Conservation (phyloP, 2,797 vertebrate genomes). For the Brachyrhaphis roseni region DNA sequence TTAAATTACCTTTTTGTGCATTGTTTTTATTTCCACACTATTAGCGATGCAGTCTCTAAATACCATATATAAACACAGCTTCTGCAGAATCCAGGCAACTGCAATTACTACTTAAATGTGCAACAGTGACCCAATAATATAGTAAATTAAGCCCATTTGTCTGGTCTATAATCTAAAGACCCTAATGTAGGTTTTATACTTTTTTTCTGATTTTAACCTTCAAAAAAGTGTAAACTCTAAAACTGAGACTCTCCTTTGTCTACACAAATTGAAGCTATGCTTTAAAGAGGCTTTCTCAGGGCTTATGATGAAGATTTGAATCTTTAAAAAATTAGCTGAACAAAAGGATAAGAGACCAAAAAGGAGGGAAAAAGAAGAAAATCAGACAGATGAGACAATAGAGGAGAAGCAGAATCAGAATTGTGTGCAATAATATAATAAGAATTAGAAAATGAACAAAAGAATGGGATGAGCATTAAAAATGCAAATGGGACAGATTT, state of each 20-base stretch:
- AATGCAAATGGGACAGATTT: conserved; percentile 1
- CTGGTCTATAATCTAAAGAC: too few species aligned
- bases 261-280: conserved; percentile 29
- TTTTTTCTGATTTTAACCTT: too few species aligned
- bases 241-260: conserved; percentile 23
- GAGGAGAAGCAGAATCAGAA: neutral
- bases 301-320: conserved; percentile 35
- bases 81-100: too few species aligned
- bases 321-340: conserved; percentile 25
- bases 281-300: conserved; percentile 34
- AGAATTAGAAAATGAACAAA: neutral
- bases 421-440: neutral
- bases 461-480: neutral
- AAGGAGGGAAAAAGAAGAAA: conserved; percentile 5
- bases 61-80: too few species aligned
- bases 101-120: too few species aligned
- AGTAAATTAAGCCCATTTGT: too few species aligned
- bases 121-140: too few species aligned
- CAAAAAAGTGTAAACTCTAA: neutral
- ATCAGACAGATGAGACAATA: neutral
- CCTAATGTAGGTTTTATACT: too few species aligned
- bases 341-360: conserved; percentile 22
- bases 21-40: too few species aligned
- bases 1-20: too few species aligned
- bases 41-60: too few species aligned